Percentiles rank a stretch among this genome's conserved stretches.
phyloP scores from a whole-genome alignment of 2,888 invertebrate species.

The Scaptomyza parva region DNA sequence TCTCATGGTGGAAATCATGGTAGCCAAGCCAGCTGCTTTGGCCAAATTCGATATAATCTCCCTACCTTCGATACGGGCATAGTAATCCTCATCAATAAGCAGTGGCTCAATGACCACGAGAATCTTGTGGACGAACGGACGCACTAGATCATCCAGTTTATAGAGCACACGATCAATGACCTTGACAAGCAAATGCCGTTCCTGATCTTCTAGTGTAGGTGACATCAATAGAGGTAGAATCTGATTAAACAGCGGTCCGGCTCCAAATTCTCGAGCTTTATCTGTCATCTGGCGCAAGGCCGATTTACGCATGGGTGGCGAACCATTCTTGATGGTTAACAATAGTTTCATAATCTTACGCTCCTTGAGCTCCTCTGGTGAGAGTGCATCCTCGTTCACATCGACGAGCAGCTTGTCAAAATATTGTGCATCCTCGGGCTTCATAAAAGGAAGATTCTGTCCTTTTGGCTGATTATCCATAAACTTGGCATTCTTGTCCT shows the following conservation, averaged over 20 bases:
- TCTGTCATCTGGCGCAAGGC: conserved; percentile 99
- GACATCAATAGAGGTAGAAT: conserved; percentile 99
- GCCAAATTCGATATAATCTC: conserved; percentile 99
- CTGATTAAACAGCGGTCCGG: conserved; percentile 99
- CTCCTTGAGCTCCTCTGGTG: conserved; percentile 99
- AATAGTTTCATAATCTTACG: conserved; percentile 99
- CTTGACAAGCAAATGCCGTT: conserved; percentile 98
- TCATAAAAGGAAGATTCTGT: conserved; percentile 98
- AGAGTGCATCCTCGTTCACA: conserved; percentile 97
- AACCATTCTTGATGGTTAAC: conserved; percentile 99
- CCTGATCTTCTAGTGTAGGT: conserved; percentile 99
- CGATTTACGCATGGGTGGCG: conserved; percentile 99
- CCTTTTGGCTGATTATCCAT: conserved; percentile 99
- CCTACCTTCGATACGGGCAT: conserved; percentile 99
- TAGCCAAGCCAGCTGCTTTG: conserved; percentile 99
- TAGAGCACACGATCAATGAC: conserved; percentile 99
- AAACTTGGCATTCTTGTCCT: conserved; percentile 93
- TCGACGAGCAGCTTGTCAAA: conserved; percentile 99
- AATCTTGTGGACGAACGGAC: conserved; percentile 99
- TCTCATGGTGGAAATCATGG: conserved; percentile 99
- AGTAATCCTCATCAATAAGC: conserved; percentile 99
- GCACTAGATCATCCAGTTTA: conserved; percentile 98
- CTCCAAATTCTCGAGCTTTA: conserved; percentile 99
- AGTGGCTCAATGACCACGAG: conserved; percentile 99
- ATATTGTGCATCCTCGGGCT: conserved; percentile 99